These are phyloP conservation scores for Eupithecia insigniata DNA, from an alignment of 2,888 invertebrate species.

Conservation along the genomic window DNA sequence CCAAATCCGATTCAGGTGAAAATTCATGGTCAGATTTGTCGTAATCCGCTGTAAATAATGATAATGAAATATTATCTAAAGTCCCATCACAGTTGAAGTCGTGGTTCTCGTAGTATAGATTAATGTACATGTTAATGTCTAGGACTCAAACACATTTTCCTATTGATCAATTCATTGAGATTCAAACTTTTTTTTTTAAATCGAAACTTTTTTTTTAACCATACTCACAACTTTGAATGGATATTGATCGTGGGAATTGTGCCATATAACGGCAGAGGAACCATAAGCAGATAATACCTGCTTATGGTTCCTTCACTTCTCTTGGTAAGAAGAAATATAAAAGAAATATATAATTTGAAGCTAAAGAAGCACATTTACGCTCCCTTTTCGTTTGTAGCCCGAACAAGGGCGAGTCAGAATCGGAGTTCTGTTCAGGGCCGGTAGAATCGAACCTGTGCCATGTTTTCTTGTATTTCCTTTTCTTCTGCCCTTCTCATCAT, in stretches of 20 bases:
- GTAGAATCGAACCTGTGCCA: constrained; percentile 72
- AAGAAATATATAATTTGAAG: background rate
- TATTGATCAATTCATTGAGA: no score
- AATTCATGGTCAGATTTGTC: constrained; percentile 95
- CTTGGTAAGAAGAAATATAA: background rate
- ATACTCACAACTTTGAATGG: no score
- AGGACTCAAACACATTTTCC: background rate
- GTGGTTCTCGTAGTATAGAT: background rate
- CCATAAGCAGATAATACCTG: no score
- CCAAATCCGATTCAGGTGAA: constrained; percentile 92
- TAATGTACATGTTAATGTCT: background rate
- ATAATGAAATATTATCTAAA: background rate
- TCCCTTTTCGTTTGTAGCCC: constrained; percentile 67
- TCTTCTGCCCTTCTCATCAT: no score
- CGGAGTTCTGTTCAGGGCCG: constrained; percentile 71
- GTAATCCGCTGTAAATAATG: constrained; percentile 63
- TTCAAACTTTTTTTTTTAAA: background rate
- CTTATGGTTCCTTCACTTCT: background rate
- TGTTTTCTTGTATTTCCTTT: background rate
- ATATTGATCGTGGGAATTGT: no score
- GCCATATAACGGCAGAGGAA: no score
- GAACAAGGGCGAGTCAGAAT: constrained; percentile 75
- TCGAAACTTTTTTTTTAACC: no score
- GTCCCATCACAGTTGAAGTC: background rate
- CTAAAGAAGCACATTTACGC: background rate